phyloP scores from a whole-genome alignment of 53 echinoderm and acorn worm genomes.

The Apostichopus leukothele region DNA sequence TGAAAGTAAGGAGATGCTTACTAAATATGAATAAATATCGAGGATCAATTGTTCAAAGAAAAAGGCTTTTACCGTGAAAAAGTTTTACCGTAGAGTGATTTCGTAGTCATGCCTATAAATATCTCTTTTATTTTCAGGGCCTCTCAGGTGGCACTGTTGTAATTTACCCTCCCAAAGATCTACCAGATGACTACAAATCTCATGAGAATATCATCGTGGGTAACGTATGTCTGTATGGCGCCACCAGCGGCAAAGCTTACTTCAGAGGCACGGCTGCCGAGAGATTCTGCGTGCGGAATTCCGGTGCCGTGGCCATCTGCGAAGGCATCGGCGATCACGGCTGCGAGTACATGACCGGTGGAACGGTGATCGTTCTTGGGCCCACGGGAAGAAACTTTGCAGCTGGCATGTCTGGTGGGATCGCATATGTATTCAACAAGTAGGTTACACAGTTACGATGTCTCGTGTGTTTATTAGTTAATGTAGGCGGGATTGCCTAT shows the following conservation, averaged over 20 bases:
- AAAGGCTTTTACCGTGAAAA: too few species aligned
- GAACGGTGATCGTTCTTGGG: slow-evolving; percentile 80
- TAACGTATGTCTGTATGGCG: slow-evolving; percentile 95
- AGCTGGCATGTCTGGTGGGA: slow-evolving; percentile 97
- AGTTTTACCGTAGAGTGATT: too few species aligned
- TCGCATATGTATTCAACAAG: slow-evolving; percentile 93
- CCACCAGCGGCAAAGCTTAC: slow-evolving; percentile 90
- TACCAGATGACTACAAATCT: slow-evolving; percentile 73
- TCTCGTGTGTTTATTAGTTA: too few species aligned
- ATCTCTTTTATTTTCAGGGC: slow-evolving; percentile 58
- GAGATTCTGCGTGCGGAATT: slow-evolving; percentile 96
- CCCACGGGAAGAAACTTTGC: slow-evolving; percentile 99
- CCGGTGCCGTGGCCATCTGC: slow-evolving; percentile 84
- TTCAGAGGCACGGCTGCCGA: slow-evolving; percentile 91
- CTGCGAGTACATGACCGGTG: slow-evolving; percentile 99
- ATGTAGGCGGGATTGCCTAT: too few species aligned
- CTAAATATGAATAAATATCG: too few species aligned
- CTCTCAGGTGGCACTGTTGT: slow-evolving; percentile 89
- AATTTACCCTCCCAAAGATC: slow-evolving; percentile 81
- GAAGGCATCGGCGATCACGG: slow-evolving; percentile 98
- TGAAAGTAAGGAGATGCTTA: too few species aligned
- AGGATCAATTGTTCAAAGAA: too few species aligned
- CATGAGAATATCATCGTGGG: slow-evolving; percentile 95
- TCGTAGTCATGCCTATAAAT: too few species aligned
- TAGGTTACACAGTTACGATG: slow-evolving; percentile 25